A percentile compares a stretch with the other conserved stretches of the same genome.
Evolutionary conservation across 2,888 invertebrate species (phyloP).

Genomic region (Parascotia fuliginaria): DNA sequence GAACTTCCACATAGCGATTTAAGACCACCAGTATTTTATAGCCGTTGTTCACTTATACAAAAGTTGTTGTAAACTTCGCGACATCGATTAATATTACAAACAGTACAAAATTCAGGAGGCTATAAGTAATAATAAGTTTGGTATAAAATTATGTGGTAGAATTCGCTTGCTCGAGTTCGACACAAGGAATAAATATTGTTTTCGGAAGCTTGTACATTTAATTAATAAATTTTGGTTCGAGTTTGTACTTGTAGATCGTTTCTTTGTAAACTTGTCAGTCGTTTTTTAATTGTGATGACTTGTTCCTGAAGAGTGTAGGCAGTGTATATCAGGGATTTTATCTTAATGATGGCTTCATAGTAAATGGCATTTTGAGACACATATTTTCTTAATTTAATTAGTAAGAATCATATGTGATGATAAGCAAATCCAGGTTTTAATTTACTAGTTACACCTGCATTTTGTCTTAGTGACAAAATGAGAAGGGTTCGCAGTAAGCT

Average conservation of each 20-base stretch:
- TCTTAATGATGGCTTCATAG: no score
- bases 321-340: no score
- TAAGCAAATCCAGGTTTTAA: no score
- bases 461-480: no score
- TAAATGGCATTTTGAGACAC: no score
- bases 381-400: no score
- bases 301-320: no score
- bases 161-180: slow-evolving; percentile 36
- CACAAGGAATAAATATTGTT: slow-evolving; percentile 59
- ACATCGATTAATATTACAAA: slow-evolving; percentile 69
- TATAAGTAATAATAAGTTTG: slow-evolving; percentile 55
- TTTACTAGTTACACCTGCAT: no score
- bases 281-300: background rate
- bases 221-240: slow-evolving; percentile 57
- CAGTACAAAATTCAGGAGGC: slow-evolving; percentile 52
- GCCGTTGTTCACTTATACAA: slow-evolving; percentile 58
- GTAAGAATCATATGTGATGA: no score
- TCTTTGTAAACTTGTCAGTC: slow-evolving; percentile 43
- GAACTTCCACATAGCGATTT: slow-evolving; percentile 33
- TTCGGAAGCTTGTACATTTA: slow-evolving; percentile 53
- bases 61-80: slow-evolving; percentile 53
- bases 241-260: slow-evolving; percentile 48
- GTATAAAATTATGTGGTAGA: slow-evolving; percentile 60
- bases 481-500: no score
- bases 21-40: slow-evolving; percentile 53